These are phyloP conservation scores for Gasteruption jaculator DNA, from an alignment of 2,888 invertebrate genomes.

Conservation along the genomic window DNA sequence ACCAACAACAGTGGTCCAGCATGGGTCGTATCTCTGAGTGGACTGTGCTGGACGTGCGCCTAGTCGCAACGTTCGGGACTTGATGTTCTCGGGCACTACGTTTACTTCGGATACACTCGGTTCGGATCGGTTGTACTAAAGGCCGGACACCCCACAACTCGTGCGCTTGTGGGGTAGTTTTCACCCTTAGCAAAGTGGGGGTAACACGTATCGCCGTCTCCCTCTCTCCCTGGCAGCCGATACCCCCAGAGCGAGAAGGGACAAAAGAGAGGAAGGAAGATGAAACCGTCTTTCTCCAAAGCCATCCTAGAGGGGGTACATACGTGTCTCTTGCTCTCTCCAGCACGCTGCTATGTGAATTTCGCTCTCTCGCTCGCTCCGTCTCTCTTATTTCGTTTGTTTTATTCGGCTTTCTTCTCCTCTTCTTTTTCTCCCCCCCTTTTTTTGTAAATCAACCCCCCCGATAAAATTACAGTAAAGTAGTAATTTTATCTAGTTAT, in stretches of 20 bases:
- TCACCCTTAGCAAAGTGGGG: slow-evolving; percentile 41
- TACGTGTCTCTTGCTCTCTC: too few species aligned
- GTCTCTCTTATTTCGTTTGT: too few species aligned
- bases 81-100: slow-evolving; percentile 47
- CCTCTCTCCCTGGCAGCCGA: slow-evolving; percentile 15
- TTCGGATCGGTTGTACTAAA: slow-evolving; percentile 34
- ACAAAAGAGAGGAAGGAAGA: slow-evolving; percentile 15
- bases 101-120: slow-evolving; percentile 48
- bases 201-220: slow-evolving; percentile 24
- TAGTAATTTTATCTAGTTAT: too few species aligned
- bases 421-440: too few species aligned
- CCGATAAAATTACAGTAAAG: too few species aligned
- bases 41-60: slow-evolving; percentile 52
- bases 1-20: slow-evolving; percentile 49
- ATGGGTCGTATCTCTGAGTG: slow-evolving; percentile 52
- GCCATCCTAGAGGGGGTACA: too few species aligned
- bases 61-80: slow-evolving; percentile 41
- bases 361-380: too few species aligned
- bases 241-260: slow-evolving; percentile 10
- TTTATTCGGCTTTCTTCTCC: too few species aligned
- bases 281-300: too few species aligned
- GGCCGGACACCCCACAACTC: slow-evolving; percentile 45
- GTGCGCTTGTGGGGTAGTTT: slow-evolving; percentile 37
- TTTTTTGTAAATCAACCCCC: too few species aligned
- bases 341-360: too few species aligned